These are phyloP conservation scores for Lycaon pictus DNA, from an alignment of 2,113 vertebrate genomes.

Conservation along the genomic window DNA sequence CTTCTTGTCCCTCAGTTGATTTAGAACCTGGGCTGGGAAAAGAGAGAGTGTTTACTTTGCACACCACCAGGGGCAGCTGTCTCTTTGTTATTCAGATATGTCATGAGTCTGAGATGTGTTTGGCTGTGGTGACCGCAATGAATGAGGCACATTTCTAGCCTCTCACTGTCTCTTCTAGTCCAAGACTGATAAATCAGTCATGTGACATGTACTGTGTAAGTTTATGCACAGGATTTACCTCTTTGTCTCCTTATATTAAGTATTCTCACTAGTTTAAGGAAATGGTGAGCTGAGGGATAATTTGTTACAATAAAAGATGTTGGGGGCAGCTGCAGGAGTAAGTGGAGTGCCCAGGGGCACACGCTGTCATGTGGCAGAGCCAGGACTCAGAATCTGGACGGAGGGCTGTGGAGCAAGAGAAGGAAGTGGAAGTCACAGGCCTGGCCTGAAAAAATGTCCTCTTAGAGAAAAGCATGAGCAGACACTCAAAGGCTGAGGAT, in stretches of 20 bases:
- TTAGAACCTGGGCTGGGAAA: not conserved
- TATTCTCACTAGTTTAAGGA: not conserved
- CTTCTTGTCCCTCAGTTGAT: not conserved
- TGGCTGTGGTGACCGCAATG: not conserved
- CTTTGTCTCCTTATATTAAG: not conserved
- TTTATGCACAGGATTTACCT: not conserved
- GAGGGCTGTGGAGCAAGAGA: not conserved
- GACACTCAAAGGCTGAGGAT: not conserved
- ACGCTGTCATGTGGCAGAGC: not conserved
- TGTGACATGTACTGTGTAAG: rapidly evolving
- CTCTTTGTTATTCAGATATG: not conserved
- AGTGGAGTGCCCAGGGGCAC: not conserved
- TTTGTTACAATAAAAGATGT: not conserved
- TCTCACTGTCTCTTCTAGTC: not conserved
- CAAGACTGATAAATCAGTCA: not conserved
- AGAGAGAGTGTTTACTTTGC: not conserved
- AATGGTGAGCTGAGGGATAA: not conserved
- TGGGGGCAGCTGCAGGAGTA: too few relatives aligned
- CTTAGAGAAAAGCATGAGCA: not conserved
- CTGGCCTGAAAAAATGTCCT: not conserved
- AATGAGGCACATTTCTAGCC: not conserved
- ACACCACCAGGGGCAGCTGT: not conserved
- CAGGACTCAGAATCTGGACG: not conserved
- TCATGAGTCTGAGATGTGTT: rapidly evolving
- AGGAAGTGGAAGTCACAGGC: not conserved